Base-by-base conservation (phyloP, 2,113 vertebrate genomes). In the Mustela nigripes region DNA sequence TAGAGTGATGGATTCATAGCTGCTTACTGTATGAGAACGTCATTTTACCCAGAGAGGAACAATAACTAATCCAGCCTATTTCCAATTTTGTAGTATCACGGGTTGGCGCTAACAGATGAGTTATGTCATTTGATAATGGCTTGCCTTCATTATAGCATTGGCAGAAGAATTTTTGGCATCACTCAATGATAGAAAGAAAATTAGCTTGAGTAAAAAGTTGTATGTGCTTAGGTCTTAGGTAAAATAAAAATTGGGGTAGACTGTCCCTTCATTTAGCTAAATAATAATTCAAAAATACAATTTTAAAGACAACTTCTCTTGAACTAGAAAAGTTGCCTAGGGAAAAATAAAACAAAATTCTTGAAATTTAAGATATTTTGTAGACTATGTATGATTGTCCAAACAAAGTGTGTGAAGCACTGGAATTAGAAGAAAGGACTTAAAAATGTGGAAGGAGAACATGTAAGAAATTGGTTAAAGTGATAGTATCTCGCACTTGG, bases 261-360 rank as follows among this genome's bases (percentile, higher is more conserved):
- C 39, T 89, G 19, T n/a, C 58, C 50, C 91, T 93, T 95, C 45
- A 60, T 63, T 91, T 71, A 33, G 16, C 31, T 92, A 60, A 96
- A 63, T 92, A 93, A 79, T 22, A 86, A 79, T 62, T 26, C 58
- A 56, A 83, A 93, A 78, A 58, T 42, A 73, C 21, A 82, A 53
- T 9, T 95, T 96, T 94, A 73, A 97, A 95, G 45, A 74, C n/a
- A 48, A 48, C 63, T 65, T 65, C 73, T 84, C 36, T 89, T 96
- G 24, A 53, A 33, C 18, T 80, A 79, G 28, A 85, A 84, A 82
- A 73, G 4, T 48, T 94, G 18, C 56, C 33, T 85, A 58, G 5
- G 62, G 24, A 28, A 92, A 85, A 94, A 67, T 82, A 56, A 84
- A 86, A 71, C 4, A 69, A 53, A 91, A 91, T 80, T 62, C 7